phyloP scores from a whole-genome alignment of 2,113 vertebrate species.

The Calonectris borealis region DNA sequence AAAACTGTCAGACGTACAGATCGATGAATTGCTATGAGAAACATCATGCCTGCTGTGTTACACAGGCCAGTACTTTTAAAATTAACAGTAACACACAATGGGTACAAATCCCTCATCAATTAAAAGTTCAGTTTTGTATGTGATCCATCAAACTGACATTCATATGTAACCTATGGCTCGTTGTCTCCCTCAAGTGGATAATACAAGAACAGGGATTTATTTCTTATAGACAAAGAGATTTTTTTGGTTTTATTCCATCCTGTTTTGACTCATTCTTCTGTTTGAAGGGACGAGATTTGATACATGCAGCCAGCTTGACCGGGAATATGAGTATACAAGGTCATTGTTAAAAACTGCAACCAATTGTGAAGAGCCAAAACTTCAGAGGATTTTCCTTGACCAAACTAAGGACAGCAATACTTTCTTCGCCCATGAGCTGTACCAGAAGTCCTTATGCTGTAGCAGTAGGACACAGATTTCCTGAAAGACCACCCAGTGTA shows the following conservation, averaged over 20 bases:
- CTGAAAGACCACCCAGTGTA: neutral
- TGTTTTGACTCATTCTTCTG: neutral
- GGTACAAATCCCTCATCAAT: neutral
- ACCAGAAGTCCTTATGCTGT: neutral
- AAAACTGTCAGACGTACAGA: neutral
- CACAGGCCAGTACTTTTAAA: neutral
- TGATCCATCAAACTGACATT: neutral
- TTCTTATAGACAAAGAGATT: neutral
- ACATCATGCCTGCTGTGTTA: neutral
- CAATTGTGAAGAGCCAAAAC: neutral
- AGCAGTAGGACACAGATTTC: neutral
- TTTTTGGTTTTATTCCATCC: neutral
- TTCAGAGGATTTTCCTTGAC: neutral
- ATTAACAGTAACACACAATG: neutral
- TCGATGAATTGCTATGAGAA: neutral
- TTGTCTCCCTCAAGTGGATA: conserved; percentile 55
- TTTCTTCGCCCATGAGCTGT: neutral
- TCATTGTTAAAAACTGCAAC: neutral
- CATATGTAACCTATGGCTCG: neutral
- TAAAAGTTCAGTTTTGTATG: neutral
- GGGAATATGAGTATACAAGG: neutral
- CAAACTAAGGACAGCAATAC: neutral
- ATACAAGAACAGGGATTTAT: neutral
- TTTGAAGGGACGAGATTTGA: neutral
- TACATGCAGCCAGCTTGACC: neutral